phyloP scores from a whole-genome alignment of 2,888 invertebrate genomes.

The Drosophila tripunctata region DNA sequence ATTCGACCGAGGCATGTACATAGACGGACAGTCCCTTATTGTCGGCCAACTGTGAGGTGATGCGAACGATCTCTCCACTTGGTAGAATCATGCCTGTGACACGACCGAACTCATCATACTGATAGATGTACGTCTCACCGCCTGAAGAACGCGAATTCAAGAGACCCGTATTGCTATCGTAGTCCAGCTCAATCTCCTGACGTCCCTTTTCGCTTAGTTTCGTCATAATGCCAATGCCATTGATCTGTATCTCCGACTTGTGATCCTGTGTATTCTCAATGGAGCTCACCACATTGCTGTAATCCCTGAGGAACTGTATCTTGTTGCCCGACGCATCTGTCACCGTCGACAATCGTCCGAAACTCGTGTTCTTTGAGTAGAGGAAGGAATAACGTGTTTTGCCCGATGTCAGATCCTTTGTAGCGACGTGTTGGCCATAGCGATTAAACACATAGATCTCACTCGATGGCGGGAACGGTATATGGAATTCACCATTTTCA shows the following conservation, averaged over 20 bases:
- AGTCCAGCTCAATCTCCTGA: constrained; percentile 94
- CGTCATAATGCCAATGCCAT: constrained; percentile 95
- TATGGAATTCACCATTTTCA: constrained; percentile 95
- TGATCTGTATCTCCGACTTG: constrained; percentile 95
- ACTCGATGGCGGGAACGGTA: constrained; percentile 96
- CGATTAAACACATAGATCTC: constrained; percentile 97
- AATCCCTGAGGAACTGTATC: constrained; percentile 95
- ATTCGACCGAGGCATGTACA: constrained; percentile 87
- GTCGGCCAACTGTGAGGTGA: constrained; percentile 91
- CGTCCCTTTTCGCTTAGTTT: constrained; percentile 95
- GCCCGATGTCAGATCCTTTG: constrained; percentile 97
- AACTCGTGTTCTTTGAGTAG: constrained; percentile 98
- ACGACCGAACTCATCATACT: constrained; percentile 95
- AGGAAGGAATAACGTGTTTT: constrained; percentile 97
- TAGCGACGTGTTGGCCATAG: constrained; percentile 97
- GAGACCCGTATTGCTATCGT: constrained; percentile 94
- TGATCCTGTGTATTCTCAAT: constrained; percentile 97
- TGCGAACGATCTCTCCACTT: constrained; percentile 94
- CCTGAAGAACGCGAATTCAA: constrained; percentile 93
- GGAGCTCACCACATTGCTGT: constrained; percentile 95
- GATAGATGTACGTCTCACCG: constrained; percentile 94
- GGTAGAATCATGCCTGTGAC: constrained; percentile 94
- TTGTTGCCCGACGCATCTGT: constrained; percentile 97
- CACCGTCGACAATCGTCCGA: constrained; percentile 96
- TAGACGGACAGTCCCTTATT: constrained; percentile 91